Evolutionary conservation across 2,113 vertebrate species (phyloP), one percentile per base, ranked within the genome.

Genomic region (Ochotona princeps): DNA sequence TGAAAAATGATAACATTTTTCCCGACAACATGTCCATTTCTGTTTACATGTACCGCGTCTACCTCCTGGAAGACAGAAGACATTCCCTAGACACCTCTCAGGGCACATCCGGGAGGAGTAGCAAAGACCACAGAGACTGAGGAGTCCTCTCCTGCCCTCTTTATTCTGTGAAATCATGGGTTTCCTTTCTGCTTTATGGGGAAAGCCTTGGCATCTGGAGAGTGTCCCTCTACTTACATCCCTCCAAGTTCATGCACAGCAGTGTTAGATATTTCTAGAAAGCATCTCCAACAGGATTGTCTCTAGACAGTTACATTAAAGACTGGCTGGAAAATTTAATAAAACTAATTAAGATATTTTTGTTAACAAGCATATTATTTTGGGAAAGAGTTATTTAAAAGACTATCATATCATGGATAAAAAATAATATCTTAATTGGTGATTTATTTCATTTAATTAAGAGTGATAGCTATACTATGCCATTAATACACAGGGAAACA

Each of bases 1-100:
- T 15, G 85, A 79, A 84, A 94, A 89, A 85, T 94, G 28, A 5
- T 89, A 92, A 60, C 93, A 94, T 5, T 66, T 74, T 1, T 74
- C 10, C 79, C 67, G 73, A 74, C 85, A 74, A 28, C 85, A 92
- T 0, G 47, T 66, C 90, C 90, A 89, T 11, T 73, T 54, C 25
- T 0, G 5, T 66, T 73, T 38, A 67, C 35, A 84, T 2, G 4
- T 47, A 2, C 12, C 7, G 2, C 6, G 17, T 13, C 66, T 11
- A 1, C 3, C 30, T 73, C 80, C 93, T 94, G 57, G 35, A 92
- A 89, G 84, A 92, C 47, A 91, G 80, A 84, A 88, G 32, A 80
- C 15, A 54, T 57, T 54, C 8, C 76, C 13, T 0, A 10, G 32
- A 89, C 35, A 87, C 11, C 1, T 54, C 18, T 86, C n/a, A 60